phyloP scores from a whole-genome alignment of 1,140 invertebrate genomes.

The Frieseomelitta varia region DNA sequence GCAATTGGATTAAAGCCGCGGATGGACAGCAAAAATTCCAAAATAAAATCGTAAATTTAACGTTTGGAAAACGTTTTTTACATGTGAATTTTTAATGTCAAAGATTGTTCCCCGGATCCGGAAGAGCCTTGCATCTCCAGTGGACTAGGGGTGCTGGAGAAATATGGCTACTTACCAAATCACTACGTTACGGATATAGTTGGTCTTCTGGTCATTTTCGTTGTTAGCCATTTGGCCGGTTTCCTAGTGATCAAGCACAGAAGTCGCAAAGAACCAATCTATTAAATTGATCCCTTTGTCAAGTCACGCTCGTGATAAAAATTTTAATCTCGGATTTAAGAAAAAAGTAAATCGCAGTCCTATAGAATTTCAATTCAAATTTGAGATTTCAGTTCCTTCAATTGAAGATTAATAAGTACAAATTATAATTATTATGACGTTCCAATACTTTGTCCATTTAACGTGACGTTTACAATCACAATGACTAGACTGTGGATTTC shows the following conservation, averaged over 20 bases:
- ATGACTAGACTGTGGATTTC: too few relatives aligned
- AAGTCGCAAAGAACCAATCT: slow-evolving; percentile 73
- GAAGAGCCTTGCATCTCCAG: slow-evolving; percentile 75
- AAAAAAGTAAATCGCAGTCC: too few relatives aligned
- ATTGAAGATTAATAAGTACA: too few relatives aligned
- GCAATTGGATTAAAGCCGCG: too few relatives aligned
- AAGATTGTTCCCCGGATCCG: slow-evolving; percentile 72
- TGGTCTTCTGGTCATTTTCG: slow-evolving; percentile 71
- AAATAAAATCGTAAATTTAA: background rate
- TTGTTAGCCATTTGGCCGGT: slow-evolving; percentile 72
- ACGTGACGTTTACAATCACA: too few relatives aligned
- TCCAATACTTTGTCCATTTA: too few relatives aligned
- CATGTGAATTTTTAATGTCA: slow-evolving; percentile 3
- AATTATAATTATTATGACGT: too few relatives aligned
- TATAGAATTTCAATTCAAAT: too few relatives aligned
- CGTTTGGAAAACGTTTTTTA: background rate
- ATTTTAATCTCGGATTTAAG: too few relatives aligned
- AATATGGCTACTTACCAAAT: slow-evolving; percentile 73
- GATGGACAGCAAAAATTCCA: background rate
- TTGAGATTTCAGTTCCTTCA: too few relatives aligned
- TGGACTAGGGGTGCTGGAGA: slow-evolving; percentile 74
- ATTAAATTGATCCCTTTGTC: slow-evolving; percentile 54
- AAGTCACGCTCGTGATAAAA: too few relatives aligned
- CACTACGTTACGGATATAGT: slow-evolving; percentile 75
- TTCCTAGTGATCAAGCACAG: slow-evolving; percentile 69